Percentiles rank a stretch among this genome's conserved stretches.
Evolutionary conservation across 2,113 vertebrate genomes (phyloP).

Genomic region (Odontesthes bonariensis): DNA sequence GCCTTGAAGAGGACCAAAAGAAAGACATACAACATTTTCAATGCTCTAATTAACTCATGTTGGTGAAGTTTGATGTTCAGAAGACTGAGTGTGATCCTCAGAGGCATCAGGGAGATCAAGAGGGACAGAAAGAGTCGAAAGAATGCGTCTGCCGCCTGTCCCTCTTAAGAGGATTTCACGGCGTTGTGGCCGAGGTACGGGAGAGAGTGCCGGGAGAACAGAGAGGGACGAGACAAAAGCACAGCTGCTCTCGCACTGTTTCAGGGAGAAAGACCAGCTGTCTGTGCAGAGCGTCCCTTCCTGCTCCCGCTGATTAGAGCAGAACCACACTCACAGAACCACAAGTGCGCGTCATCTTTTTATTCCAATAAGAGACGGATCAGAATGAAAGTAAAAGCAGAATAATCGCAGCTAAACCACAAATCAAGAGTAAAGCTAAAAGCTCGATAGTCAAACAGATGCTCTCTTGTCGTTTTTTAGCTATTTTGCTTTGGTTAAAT

Average conservation of each 20-base stretch:
- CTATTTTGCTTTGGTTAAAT: not conserved
- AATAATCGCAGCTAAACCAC: too few species aligned
- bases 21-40: not conserved
- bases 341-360: not conserved
- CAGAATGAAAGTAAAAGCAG: too few species aligned
- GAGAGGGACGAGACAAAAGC: constrained; percentile 71
- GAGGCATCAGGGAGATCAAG: constrained; percentile 30
- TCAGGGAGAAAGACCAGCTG: constrained; percentile 61
- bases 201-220: constrained; percentile 38
- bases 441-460: too few species aligned
- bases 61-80: constrained; percentile 29
- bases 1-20: constrained; percentile 1
- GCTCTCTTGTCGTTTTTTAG: not conserved
- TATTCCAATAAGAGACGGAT: too few species aligned
- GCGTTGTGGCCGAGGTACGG: constrained; percentile 63
- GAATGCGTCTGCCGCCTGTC: constrained; percentile 48
- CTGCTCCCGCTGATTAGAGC: constrained; percentile 24
- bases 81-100: constrained; percentile 14
- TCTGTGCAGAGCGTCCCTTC: constrained; percentile 31
- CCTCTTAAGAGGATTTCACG: constrained; percentile 79
- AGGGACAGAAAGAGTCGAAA: constrained; percentile 13
- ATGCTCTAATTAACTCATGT: constrained; percentile 28
- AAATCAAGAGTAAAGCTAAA: too few species aligned
- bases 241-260: constrained; percentile 77
- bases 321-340: not conserved